phyloP scores from a whole-genome alignment of 2,888 invertebrate species.

The Latrodectus hesperus region DNA sequence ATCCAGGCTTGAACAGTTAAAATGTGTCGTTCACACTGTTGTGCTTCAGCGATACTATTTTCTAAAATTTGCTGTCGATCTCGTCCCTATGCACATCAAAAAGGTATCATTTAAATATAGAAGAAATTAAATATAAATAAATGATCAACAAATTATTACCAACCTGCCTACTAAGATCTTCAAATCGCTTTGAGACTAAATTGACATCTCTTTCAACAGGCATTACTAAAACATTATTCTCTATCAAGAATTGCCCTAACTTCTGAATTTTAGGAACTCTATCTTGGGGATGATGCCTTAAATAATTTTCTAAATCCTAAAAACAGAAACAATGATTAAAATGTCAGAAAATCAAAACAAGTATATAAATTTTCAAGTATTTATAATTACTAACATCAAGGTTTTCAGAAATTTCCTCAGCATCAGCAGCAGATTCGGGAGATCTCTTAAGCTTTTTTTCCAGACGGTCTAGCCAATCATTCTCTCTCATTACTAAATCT shows the following conservation, averaged over 20 bases:
- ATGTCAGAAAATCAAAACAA: background rate
- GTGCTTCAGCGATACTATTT: conserved; percentile 84
- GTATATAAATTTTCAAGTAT: background rate
- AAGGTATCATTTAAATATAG: background rate
- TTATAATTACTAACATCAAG: conserved; percentile 82
- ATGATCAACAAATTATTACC: background rate
- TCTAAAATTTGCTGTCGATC: conserved; percentile 81
- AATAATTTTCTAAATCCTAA: conserved; percentile 89
- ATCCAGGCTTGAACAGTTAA: conserved; percentile 85
- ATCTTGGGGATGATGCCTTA: conserved; percentile 84
- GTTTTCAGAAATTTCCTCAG: conserved; percentile 93
- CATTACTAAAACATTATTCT: conserved; percentile 84
- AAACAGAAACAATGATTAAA: conserved; percentile 2
- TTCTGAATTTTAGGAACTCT: conserved; percentile 84
- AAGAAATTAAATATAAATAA: background rate
- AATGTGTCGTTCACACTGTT: conserved; percentile 84
- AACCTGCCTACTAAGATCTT: conserved; percentile 82
- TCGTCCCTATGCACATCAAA: conserved; percentile 70
- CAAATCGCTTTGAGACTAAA: conserved; percentile 76
- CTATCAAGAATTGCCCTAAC: conserved; percentile 83
- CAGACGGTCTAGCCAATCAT: conserved; percentile 86
- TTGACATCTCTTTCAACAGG: conserved; percentile 75
- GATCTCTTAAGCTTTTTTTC: conserved; percentile 84
- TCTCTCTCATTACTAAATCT: conserved; percentile 85
- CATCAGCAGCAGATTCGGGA: conserved; percentile 84